These are phyloP conservation scores for Calycopis cecrops DNA, from an alignment of 1,140 invertebrate species.

Conservation along the genomic window DNA sequence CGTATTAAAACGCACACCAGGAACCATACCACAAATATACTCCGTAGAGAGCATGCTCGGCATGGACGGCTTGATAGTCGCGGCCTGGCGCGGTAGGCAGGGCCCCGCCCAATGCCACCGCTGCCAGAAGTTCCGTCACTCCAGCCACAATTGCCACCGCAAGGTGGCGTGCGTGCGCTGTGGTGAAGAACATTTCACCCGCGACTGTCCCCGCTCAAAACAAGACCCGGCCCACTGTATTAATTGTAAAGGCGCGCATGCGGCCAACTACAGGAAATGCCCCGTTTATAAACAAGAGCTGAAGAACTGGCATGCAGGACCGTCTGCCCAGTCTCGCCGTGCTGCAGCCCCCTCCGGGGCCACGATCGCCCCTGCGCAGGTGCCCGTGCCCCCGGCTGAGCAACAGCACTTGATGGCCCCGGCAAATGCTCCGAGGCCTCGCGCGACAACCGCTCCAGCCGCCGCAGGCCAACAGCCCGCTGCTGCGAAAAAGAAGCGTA, in stretches of 20 bases:
- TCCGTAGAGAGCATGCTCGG: background rate
- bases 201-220: conserved; percentile 2
- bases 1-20: background rate
- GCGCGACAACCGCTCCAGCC: background rate
- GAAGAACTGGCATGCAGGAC: too few species aligned
- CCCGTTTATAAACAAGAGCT: too few species aligned
- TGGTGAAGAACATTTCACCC: background rate
- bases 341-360: too few species aligned
- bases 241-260: too few species aligned
- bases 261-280: too few species aligned
- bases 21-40: background rate
- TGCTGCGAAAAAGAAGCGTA: background rate
- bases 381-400: too few species aligned
- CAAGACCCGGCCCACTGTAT: conserved; percentile 5
- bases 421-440: background rate
- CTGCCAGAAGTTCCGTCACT: too few species aligned
- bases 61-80: conserved; percentile 1
- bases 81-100: background rate
- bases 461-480: too few species aligned
- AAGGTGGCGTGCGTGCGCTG: conserved; percentile 2
- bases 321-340: background rate
- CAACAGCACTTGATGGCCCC: background rate
- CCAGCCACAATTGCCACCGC: too few species aligned
- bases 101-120: too few species aligned
- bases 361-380: too few species aligned